These are phyloP conservation scores for Micromussa lordhowensis DNA, from an alignment of 92 coral and sea anemone species.

Conservation along the genomic window DNA sequence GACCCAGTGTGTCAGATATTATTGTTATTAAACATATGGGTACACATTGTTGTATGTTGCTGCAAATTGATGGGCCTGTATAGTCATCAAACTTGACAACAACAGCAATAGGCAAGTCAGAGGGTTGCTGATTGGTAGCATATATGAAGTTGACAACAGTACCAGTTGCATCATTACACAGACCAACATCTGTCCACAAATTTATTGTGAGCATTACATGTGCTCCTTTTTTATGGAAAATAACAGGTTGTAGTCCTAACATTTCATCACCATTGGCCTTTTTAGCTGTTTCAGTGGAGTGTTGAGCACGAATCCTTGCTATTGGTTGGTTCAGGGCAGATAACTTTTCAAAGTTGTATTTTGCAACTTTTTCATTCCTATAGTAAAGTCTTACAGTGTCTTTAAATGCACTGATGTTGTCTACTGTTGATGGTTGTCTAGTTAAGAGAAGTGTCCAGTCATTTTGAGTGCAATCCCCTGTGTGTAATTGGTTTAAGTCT, in stretches of 20 bases:
- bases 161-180: slow-evolving; percentile 3
- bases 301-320: background rate
- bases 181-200: no score
- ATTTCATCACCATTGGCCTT: slow-evolving; percentile 33
- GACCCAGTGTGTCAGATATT: background rate
- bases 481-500: slow-evolving; percentile 52
- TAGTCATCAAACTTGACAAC: slow-evolving; percentile 23
- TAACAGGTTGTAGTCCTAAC: slow-evolving; percentile 38
- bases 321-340: slow-evolving; percentile 28
- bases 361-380: slow-evolving; percentile 53
- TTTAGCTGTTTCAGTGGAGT: slow-evolving; percentile 6
- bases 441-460: slow-evolving; percentile 66
- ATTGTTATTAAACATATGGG: slow-evolving; percentile 16
- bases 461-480: slow-evolving; percentile 58
- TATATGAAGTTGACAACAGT: slow-evolving; percentile 21
- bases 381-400: slow-evolving; percentile 39
- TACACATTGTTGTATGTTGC: background rate
- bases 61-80: slow-evolving; percentile 17
- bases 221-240: slow-evolving; percentile 35
- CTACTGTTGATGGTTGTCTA: slow-evolving; percentile 57
- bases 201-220: no score
- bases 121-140: slow-evolving; percentile 20
- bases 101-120: slow-evolving; percentile 32
- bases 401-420: slow-evolving; percentile 58
- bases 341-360: slow-evolving; percentile 58